Percentiles rank a stretch among this genome's conserved stretches.
Conservation (phyloP, 2,113 vertebrate genomes). For the Serilophus lunatus region DNA sequence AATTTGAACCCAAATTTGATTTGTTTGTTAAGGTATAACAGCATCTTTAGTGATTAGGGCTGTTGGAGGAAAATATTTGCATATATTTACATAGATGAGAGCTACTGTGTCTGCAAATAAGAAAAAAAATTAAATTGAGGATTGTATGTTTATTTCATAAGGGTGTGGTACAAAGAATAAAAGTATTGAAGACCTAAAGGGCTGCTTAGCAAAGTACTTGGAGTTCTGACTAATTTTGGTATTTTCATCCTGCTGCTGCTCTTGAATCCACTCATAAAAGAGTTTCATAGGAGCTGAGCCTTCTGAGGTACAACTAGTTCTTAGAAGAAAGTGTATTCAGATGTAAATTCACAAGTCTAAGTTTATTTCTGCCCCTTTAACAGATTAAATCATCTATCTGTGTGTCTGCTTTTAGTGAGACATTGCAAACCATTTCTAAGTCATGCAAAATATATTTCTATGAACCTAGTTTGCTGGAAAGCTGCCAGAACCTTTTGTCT, state of each 20-base stretch:
- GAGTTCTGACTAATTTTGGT: slow-evolving; percentile 30
- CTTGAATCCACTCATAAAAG: slow-evolving; percentile 30
- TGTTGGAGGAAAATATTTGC: not conserved
- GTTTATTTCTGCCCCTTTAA: not conserved
- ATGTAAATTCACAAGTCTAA: not conserved
- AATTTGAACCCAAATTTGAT: not conserved
- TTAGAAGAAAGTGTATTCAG: slow-evolving; percentile 1
- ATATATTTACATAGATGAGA: not conserved
- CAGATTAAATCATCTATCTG: not conserved
- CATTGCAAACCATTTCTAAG: not conserved
- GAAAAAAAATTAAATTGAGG: slow-evolving; percentile 26
- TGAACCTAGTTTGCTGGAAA: not conserved
- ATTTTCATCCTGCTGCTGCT: not conserved
- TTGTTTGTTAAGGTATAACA: not conserved
- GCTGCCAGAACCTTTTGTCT: not conserved
- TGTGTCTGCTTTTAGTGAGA: not conserved
- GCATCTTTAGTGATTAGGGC: not conserved
- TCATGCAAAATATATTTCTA: not conserved
- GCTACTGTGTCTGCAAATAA: not conserved
- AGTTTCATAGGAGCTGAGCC: not conserved
- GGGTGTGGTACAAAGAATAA: slow-evolving; percentile 3
- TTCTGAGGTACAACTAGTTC: slow-evolving; percentile 8
- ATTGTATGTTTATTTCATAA: not conserved
- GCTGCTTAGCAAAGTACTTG: not conserved
- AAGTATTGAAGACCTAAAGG: not conserved